These are phyloP conservation scores for Sinocyclocheilus rhinocerous DNA, from an alignment of 2,113 vertebrate species.

Conservation along the genomic window DNA sequence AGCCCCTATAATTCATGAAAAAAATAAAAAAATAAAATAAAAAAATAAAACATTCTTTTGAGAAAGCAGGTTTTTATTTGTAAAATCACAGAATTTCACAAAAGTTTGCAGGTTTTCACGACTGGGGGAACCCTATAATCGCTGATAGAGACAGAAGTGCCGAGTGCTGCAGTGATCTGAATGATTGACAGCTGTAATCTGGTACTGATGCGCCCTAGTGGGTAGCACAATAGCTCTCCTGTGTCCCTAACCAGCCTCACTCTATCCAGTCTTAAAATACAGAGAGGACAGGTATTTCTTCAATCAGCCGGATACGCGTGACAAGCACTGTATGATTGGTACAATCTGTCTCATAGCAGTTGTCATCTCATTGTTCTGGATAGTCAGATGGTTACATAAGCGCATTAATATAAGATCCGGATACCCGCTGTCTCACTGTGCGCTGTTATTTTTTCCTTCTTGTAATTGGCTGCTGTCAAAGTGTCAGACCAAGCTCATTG, in stretches of 20 bases:
- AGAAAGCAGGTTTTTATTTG: too few species aligned
- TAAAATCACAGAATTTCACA: too few species aligned
- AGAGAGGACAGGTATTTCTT: not conserved
- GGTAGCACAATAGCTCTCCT: not conserved
- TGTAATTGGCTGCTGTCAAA: conserved; percentile 58
- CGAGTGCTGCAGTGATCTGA: not conserved
- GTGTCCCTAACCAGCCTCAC: not conserved
- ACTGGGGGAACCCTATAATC: too few species aligned
- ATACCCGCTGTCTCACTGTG: not conserved
- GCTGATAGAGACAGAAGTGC: too few species aligned
- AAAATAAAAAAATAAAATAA: too few species aligned
- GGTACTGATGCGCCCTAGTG: not conserved
- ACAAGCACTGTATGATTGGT: conserved; percentile 21
- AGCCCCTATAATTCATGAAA: too few species aligned
- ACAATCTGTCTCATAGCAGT: conserved; percentile 1
- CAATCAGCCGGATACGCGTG: not conserved
- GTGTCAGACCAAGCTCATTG: conserved; percentile 51
- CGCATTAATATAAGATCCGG: conserved; percentile 38
- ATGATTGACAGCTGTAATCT: not conserved
- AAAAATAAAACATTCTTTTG: too few species aligned
- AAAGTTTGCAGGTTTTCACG: too few species aligned
- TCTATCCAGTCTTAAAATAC: not conserved
- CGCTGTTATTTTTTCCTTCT: conserved; percentile 47
- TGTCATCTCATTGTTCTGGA: conserved; percentile 30
- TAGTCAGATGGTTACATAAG: not conserved